Evolutionary conservation across 2,113 vertebrate genomes (phyloP), one percentile per base, ranked within the genome.

Genomic region (Dendrocopos noguchii): DNA sequence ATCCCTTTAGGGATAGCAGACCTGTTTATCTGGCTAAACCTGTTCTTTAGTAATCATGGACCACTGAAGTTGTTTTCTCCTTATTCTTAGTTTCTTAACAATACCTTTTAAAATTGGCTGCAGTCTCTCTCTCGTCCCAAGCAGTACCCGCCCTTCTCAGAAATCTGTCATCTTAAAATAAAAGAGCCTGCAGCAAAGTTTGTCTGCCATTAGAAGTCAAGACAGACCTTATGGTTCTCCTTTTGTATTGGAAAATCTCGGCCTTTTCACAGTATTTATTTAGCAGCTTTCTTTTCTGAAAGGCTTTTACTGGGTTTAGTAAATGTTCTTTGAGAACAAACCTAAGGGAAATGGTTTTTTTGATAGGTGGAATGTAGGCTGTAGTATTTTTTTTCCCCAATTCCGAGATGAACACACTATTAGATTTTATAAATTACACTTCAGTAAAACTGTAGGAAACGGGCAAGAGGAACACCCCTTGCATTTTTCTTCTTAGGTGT

Each of bases 31-130:
- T 97, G 97, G 98, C 96, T 97, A 97, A 98, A 98, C 98, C 93
- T 83, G 98, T 98, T 98, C 98, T 97, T 97, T 97, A 95, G 98
- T 98, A 98, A 98, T 98, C 97, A 96, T 94, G 96, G 98, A 97
- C 97, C 98, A 97, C 92, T 96, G 95, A 95, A 96, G 96, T 96
- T 97, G 97, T 98, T 98, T 98, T 98, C 97, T 97, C 90, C 95
- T 97, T 97, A 96, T 97, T 98, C 97, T 97, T 97, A 84, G 94
- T 97, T 98, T 97, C 97, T 97, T 97, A 97, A 98, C 98, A 98
- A 98, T 98, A 97, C 97, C 96, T 98, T 97, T 97, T 95, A 97
- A 98, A 98, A 98, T 96, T 91, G 91, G 96, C 96, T 97, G 88
- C 77, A 96, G 96, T 95, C 84, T 95, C 55, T 89, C 34, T 95